These are phyloP conservation scores for Panonychus citri DNA, from an alignment of 1,140 invertebrate species.

Conservation along the genomic window DNA sequence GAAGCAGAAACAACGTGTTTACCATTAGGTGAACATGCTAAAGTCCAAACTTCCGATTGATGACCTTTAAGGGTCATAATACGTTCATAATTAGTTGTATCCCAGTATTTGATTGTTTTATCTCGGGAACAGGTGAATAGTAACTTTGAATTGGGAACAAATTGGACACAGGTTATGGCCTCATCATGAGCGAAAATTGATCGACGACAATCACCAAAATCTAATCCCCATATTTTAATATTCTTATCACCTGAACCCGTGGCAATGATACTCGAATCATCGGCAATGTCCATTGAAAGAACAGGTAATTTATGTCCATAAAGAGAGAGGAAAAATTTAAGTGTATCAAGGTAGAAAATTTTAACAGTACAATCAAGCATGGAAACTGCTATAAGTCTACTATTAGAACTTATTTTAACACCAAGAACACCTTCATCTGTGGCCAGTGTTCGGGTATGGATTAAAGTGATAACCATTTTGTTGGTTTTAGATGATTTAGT, in stretches of 20 bases:
- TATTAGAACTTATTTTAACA: conserved; percentile 51
- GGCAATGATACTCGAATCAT: conserved; percentile 63
- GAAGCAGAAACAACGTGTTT: conserved; percentile 55
- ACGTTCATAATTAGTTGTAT: conserved; percentile 74
- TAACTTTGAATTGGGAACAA: conserved; percentile 71
- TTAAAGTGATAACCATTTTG: conserved; percentile 38
- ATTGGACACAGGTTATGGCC: conserved; percentile 62
- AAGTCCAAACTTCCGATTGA: conserved; percentile 44
- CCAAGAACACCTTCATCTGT: conserved; percentile 63
- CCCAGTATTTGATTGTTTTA: conserved; percentile 85
- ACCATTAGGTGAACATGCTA: conserved; percentile 57
- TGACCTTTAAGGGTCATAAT: conserved; percentile 70
- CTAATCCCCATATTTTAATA: conserved; percentile 92
- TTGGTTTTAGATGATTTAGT: background rate
- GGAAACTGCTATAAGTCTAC: conserved; percentile 63
- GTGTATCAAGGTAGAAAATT: conserved; percentile 76
- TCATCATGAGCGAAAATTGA: conserved; percentile 69
- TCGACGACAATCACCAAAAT: conserved; percentile 85
- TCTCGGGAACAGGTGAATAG: conserved; percentile 84
- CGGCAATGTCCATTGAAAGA: conserved; percentile 74
- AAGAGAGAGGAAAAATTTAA: conserved; percentile 85
- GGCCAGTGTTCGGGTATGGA: conserved; percentile 54
- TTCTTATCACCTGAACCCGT: conserved; percentile 87
- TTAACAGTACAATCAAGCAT: conserved; percentile 81
- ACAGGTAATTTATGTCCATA: conserved; percentile 94